Evolutionary conservation across 2,888 invertebrate species (phyloP), one percentile per base, ranked within the genome.

Genomic region (Rhogogaster chlorosoma): DNA sequence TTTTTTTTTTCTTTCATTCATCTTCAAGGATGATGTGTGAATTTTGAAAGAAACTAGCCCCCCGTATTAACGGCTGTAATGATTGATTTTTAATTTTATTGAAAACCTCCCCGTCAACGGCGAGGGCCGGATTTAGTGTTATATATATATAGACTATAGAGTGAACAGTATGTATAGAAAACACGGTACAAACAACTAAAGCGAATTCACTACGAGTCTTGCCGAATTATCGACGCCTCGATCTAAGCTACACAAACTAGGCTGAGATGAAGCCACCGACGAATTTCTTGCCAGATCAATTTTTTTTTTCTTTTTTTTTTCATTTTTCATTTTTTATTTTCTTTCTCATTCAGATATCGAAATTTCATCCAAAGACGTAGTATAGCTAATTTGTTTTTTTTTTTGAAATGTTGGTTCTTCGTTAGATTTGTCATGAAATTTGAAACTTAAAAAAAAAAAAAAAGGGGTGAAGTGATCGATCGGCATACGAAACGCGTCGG

Each of bases 131-230:
- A 5, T 83, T n/a, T 67, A 73, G 57, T 71, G 49, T 26, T 38
- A 53, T 75, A 84, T 45, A 42, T 84, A 84, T 26, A 73, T 73
- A 70, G 73, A 57, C 61, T 64, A 77, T 83, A 64, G 82, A 83
- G 22, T 67, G 82, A 83, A 83, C 82, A 67, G 38, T 83, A 83
- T 67, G 89, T 90, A 91, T 91, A 90, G 90, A 92, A 91, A 91
- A 91, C 90, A 91, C 91, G 91, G 90, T 92, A 92, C 90, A 92
- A 93, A 93, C 91, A 91, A 93, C 90, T 91, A 92, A 92, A 92
- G 92, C 92, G 92, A 91, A 22, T 26, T 61, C 26, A 22, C 89
- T 90, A 91, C 89, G 89, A 91, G 88, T 90, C 87, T 89, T 90
- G 88, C 86, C 85, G 84, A 83, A n/a, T n/a, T 86, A 92, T 88